Percentiles rank a stretch among this genome's conserved stretches.
These are phyloP conservation scores for Dasypolia templi DNA, from an alignment of 2,888 invertebrate genomes.

Conservation along the genomic window DNA sequence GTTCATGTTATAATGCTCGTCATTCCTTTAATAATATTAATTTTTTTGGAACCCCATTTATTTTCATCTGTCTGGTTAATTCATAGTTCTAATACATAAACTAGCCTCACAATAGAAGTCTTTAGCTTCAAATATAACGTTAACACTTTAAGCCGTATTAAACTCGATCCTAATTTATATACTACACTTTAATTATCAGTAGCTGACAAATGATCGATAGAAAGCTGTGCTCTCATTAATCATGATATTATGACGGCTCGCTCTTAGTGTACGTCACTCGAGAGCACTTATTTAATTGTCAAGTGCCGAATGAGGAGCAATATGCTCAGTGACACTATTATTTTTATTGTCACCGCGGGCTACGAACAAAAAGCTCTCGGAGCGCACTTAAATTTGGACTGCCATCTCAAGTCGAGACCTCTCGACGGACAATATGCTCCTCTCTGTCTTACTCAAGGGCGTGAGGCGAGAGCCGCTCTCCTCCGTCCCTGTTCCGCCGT, in stretches of 20 bases:
- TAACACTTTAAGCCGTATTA: slow-evolving; percentile 70
- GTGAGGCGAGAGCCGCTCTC: slow-evolving; percentile 72
- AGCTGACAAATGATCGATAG: slow-evolving; percentile 88
- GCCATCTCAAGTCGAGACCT: slow-evolving; percentile 82
- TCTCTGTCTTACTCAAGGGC: slow-evolving; percentile 81
- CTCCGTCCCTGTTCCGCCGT: slow-evolving; percentile 84
- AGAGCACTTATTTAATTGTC: slow-evolving; percentile 89
- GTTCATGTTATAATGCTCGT: slow-evolving; percentile 76
- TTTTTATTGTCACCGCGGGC: slow-evolving; percentile 86
- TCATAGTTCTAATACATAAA: slow-evolving; percentile 43
- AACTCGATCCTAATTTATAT: slow-evolving; percentile 79
- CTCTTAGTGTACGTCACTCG: slow-evolving; percentile 83
- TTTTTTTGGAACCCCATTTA: slow-evolving; percentile 65
- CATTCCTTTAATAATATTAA: slow-evolving; percentile 76
- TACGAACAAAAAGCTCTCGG: slow-evolving; percentile 87
- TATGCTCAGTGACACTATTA: slow-evolving; percentile 89
- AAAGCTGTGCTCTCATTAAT: slow-evolving; percentile 85
- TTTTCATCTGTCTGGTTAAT: slow-evolving; percentile 57
- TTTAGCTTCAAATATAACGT: slow-evolving; percentile 59
- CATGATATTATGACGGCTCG: slow-evolving; percentile 86
- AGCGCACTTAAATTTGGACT: slow-evolving; percentile 86
- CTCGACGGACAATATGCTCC: slow-evolving; percentile 77
- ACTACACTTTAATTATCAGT: slow-evolving; percentile 85
- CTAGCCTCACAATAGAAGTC: slow-evolving; percentile 42
- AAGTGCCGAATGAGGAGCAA: slow-evolving; percentile 88